phyloP scores from a whole-genome alignment of 1,140 invertebrate species.

The Aphaenogaster ashmeadi region DNA sequence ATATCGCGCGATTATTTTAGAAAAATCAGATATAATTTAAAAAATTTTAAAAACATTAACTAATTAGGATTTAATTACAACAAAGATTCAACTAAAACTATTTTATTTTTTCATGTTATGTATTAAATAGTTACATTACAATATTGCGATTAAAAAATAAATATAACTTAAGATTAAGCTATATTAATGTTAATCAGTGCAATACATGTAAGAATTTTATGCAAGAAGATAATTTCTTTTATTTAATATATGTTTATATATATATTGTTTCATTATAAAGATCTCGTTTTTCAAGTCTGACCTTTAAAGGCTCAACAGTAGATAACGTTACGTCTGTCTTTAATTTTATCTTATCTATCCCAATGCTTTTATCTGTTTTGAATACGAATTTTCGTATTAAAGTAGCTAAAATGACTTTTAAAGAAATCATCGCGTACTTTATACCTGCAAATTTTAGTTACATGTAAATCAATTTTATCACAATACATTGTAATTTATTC shows the following conservation, averaged over 20 bases:
- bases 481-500: conserved; percentile 56
- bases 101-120: too few species aligned
- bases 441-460: conserved; percentile 82
- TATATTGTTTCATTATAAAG: not conserved
- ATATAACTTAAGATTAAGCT: not conserved
- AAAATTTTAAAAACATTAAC: too few species aligned
- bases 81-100: too few species aligned
- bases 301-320: not conserved
- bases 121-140: too few species aligned
- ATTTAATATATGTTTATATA: not conserved
- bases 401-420: conserved; percentile 87
- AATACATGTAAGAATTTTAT: too few species aligned
- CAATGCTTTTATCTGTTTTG: conserved; percentile 77
- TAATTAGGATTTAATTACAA: too few species aligned
- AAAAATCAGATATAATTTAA: too few species aligned
- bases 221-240: not conserved
- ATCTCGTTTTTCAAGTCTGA: not conserved
- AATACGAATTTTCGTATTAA: conserved; percentile 88
- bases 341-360: conserved; percentile 78
- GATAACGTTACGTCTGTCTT: conserved; percentile 60
- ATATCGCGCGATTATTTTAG: too few species aligned
- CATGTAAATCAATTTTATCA: not conserved
- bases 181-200: not conserved
- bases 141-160: too few species aligned
- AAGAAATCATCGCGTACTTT: conserved; percentile 89